phyloP scores from a whole-genome alignment of 2,888 invertebrate species.

The Phalangium opilio region DNA sequence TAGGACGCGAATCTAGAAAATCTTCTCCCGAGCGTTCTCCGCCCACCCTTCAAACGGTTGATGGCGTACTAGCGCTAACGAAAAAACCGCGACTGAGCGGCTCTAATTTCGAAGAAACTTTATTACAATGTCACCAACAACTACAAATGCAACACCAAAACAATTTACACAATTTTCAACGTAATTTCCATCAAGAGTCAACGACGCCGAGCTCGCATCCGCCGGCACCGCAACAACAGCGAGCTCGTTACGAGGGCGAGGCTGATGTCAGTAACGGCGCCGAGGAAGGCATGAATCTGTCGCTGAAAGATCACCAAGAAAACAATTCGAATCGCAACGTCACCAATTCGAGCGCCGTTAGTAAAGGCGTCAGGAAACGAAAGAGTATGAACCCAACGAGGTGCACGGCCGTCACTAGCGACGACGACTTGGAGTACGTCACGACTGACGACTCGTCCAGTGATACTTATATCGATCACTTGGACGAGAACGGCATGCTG shows the following conservation, averaged over 20 bases:
- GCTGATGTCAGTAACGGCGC: not conserved
- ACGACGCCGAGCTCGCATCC: no score
- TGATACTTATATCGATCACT: constrained; percentile 33
- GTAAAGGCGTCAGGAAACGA: constrained; percentile 61
- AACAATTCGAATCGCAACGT: no score
- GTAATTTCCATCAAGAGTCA: no score
- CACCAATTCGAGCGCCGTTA: constrained; percentile 23
- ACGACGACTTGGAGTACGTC: constrained; percentile 34
- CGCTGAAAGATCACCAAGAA: constrained; percentile 38
- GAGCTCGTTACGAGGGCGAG: no score
- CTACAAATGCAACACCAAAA: no score
- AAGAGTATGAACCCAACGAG: constrained; percentile 77
- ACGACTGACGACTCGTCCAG: constrained; percentile 43
- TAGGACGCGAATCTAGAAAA: no score
- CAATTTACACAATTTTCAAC: no score
- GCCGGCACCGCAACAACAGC: no score
- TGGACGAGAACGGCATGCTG: constrained; percentile 29
- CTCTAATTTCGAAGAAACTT: no score
- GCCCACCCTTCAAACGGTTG: constrained; percentile 1
- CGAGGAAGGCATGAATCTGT: constrained; percentile 32
- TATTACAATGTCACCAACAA: no score
- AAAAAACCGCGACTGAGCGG: constrained; percentile 9
- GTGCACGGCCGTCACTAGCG: constrained; percentile 39
- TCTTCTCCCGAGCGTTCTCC: no score
- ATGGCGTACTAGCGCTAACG: constrained; percentile 12